Conservation (phyloP, 2,888 invertebrate genomes). For the Eristalinus aeneus region DNA sequence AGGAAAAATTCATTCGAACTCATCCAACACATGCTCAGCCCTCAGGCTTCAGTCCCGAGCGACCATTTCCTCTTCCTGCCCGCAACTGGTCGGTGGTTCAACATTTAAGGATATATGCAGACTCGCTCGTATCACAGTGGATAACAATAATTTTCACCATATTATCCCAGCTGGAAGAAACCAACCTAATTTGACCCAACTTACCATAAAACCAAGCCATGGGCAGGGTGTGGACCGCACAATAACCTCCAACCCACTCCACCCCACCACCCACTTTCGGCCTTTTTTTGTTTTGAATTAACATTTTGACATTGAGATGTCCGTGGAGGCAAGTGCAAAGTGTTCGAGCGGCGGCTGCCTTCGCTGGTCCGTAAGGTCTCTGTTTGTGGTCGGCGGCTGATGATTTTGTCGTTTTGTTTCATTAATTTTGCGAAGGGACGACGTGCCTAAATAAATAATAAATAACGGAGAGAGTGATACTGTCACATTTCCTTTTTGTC, state of each 20-base stretch:
- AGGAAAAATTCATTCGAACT: background rate
- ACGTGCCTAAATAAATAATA: constrained; percentile 50
- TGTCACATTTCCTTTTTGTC: background rate
- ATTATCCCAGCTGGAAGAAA: constrained; percentile 24
- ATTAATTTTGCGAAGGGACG: constrained; percentile 40
- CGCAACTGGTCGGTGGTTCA: background rate
- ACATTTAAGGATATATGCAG: background rate
- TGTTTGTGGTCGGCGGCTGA: constrained; percentile 29
- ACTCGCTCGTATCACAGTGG: background rate
- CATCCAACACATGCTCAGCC: constrained; percentile 2
- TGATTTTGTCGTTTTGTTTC: constrained; percentile 44
- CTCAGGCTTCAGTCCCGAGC: background rate
- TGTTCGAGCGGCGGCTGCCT: background rate
- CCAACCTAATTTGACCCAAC: constrained; percentile 20
- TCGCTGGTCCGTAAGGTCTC: background rate
- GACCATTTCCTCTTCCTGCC: background rate
- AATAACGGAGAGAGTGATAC: constrained; percentile 34
- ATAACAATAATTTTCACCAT: constrained; percentile 32
- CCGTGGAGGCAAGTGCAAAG: background rate
- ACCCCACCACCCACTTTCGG: background rate
- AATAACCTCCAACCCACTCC: too few relatives aligned
- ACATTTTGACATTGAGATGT: constrained; percentile 24
- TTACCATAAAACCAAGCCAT: constrained; percentile 8
- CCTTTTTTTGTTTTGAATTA: constrained; percentile 4
- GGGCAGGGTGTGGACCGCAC: constrained; percentile 1